These are phyloP conservation scores for Arrhopalites spinosus DNA, from an alignment of 2,888 invertebrate species.

Conservation along the genomic window DNA sequence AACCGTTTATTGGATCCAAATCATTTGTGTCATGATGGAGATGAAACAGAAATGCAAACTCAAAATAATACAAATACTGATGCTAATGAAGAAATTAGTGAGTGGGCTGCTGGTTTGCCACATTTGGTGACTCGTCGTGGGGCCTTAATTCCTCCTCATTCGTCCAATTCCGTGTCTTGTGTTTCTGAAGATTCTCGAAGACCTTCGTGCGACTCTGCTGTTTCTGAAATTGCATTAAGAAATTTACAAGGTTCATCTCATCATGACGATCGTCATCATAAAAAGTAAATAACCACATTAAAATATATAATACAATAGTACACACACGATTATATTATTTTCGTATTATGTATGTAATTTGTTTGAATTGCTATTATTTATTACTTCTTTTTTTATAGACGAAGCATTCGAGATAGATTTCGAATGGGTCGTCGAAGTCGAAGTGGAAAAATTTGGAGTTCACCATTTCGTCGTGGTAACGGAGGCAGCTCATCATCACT, in stretches of 20 bases:
- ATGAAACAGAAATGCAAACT: constrained; percentile 57
- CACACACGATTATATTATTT: background rate
- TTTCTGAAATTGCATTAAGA: constrained; percentile 46
- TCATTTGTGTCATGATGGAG: constrained; percentile 44
- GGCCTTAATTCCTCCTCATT: constrained; percentile 68
- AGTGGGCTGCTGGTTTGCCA: constrained; percentile 89
- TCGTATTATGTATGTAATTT: too few species aligned
- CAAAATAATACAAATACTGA: constrained; percentile 65
- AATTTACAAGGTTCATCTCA: constrained; percentile 60
- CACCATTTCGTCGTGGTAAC: constrained; percentile 43
- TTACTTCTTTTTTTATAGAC: constrained; percentile 13
- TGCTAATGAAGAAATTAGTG: constrained; percentile 79
- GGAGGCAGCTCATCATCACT: constrained; percentile 77
- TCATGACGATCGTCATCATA: constrained; percentile 29
- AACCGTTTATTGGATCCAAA: constrained; percentile 51
- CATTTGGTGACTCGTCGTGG: constrained; percentile 82
- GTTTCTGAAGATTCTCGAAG: constrained; percentile 52
- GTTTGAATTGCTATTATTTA: background rate
- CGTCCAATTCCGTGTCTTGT: constrained; percentile 57
- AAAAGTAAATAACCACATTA: constrained; percentile 33
- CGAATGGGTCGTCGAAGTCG: constrained; percentile 40
- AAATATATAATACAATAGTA: background rate
- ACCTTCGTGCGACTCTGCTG: constrained; percentile 50
- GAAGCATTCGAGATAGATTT: constrained; percentile 37
- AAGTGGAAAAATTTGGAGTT: constrained; percentile 35